phyloP scores from a whole-genome alignment of 2,797 vertebrate genomes.

The Lepus oiostolus region DNA sequence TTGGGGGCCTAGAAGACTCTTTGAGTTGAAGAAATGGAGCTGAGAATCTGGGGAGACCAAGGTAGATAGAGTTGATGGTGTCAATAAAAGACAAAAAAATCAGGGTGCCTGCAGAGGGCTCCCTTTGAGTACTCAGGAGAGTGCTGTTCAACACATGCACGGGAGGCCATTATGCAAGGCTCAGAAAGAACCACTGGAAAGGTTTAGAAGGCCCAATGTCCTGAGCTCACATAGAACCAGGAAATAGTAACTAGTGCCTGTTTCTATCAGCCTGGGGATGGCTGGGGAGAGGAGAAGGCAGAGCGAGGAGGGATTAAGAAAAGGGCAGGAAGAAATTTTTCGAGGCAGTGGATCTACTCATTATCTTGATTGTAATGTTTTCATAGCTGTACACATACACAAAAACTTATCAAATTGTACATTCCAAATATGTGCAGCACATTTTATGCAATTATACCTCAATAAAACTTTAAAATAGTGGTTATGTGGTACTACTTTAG shows the following conservation, averaged over 20 bases:
- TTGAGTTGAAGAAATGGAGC: conserved; percentile 15
- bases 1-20: neutral
- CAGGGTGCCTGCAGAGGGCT: neutral
- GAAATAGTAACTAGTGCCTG: neutral
- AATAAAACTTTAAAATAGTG: conserved; percentile 49
- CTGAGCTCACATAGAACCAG: neutral
- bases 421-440: neutral
- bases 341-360: neutral
- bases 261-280: neutral
- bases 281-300: neutral
- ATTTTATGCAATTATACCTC: conserved; percentile 5
- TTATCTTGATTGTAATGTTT: conserved; percentile 2
- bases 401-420: neutral
- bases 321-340: conserved; percentile 34
- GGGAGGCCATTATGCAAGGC: neutral
- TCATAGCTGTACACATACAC: neutral
- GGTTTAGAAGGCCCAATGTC: neutral
- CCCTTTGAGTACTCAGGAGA: neutral
- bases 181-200: neutral
- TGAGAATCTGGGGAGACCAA: conserved; percentile 37
- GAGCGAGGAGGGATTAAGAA: neutral
- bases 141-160: neutral
- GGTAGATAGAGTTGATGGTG: neutral
- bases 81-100: conserved; percentile 7
- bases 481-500: conserved; percentile 5